Evolutionary conservation across 2,113 vertebrate species (phyloP), one percentile per base, ranked within the genome.

Genomic region (Hepsetus odoe): DNA sequence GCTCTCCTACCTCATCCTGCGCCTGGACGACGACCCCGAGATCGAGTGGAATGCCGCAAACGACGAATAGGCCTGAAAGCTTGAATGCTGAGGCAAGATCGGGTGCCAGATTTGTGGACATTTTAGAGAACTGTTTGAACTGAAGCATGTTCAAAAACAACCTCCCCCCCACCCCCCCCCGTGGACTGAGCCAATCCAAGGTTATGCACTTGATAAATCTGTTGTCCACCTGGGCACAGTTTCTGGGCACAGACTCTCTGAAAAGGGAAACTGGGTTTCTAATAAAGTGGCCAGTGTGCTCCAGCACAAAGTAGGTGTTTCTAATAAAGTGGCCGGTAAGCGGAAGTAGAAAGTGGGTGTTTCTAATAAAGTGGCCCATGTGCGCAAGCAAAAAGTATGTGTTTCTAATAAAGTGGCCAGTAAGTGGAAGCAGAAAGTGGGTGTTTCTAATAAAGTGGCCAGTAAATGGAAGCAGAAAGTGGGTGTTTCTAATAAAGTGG

Each of bases 1-100:
- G 14, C 89, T 96, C 55, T 96, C 97, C 78, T 97, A 95, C 84
- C 93, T 97, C 1, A 74, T 96, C 73, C 90, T 97, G 20, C 95
- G 88, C 73, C 89, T 97, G 77, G 95, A 95, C 10, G 94, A 97
- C 2, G 95, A 94, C 32, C 96, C 96, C 0, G 95, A 94, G 46
- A 88, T 98, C 0, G 96, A 97, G 16, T 96, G 96, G 96, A 94
- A 82, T 11, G 73, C 24, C 4, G 73, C 56, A 35, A 69, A 77
- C 9, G 77, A 85, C 2, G 76, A 76, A 14, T 82, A 69, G 20
- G 18, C 22, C 49, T 62, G 20, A 74, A 28, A 59, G 38, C 53
- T 1, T 3, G 38, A 5, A 64, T 1, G 16, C 42, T 44, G 13
- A 44, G 12, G 13, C 3, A 1, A 14, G 3, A 16, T 8, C 12